Evolutionary conservation across 2,113 vertebrate genomes (phyloP), one percentile per base, ranked within the genome.

Genomic region (Urocynchramus pylzowi): DNA sequence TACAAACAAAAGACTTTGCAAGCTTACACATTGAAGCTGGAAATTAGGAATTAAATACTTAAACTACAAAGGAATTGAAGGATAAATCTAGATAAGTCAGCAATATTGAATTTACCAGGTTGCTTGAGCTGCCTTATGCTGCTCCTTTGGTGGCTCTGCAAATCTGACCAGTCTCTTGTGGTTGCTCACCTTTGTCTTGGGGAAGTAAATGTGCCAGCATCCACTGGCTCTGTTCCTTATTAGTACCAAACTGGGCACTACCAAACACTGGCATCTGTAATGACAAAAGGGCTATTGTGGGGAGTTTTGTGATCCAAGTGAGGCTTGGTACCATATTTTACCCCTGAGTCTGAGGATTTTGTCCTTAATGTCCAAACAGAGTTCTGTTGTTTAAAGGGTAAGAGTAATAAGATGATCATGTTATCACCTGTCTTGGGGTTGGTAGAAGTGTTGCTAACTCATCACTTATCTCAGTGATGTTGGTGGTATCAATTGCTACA

Each of bases 71-170:
- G 53, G 44, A 68, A 19, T 35, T 6, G 11, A 64, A 88, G 23
- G n/a, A 35, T 61, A 17, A 59, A 30, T 73, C 26, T 44, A 21
- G 57, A 7, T 78, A 73, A n/a, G 31, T 68, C 31, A 69, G 30
- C 53, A 64, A 2, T 65, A 39, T 12, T 74, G 39, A 69, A 35
- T 83, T 77, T 82, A 42, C n/a, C 63, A 4, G 14, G 16, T 54
- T 50, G 33, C 71, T 90, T 2, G 10, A 63, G 33, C 21, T 74
- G 45, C 23, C 14, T 85, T 56, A 4, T 0, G 0, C 35, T 30
- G 27, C 13, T 50, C 22, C 44, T 7, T 74, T 14, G 3, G 35
- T 61, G 71, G 16, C 50, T 77, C 16, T 80, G 67, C 65, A 74
- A 63, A 70, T 75, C 60, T 21, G 6, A 30, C 12, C 17, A 12